Conservation (phyloP, 2,888 invertebrate species). For the Lepidocyrtinus sp. region DNA sequence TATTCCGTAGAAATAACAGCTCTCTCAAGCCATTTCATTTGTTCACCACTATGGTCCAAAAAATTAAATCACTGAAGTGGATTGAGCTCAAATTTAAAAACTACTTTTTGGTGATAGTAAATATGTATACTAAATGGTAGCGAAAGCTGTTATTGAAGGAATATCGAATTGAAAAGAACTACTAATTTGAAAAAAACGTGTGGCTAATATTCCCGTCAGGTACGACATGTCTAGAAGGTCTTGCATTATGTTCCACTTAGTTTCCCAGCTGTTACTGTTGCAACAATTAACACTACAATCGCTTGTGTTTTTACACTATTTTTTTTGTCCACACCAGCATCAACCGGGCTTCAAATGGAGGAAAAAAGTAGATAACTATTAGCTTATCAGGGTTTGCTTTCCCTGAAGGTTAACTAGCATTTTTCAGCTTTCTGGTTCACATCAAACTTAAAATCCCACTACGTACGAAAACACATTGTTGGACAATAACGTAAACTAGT, state of each 20-base stretch:
- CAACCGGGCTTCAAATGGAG: background rate
- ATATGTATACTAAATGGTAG: no score
- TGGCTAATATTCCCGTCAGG: constrained; percentile 70
- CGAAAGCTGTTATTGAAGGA: constrained; percentile 37
- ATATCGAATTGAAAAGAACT: constrained; percentile 37
- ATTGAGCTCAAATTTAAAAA: no score
- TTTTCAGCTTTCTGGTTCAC: background rate
- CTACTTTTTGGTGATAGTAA: no score
- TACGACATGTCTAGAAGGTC: constrained; percentile 63
- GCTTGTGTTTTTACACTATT: background rate
- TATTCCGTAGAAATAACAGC: no score
- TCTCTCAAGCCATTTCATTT: no score
- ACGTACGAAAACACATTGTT: background rate
- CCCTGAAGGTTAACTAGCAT: background rate
- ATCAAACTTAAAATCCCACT: background rate
- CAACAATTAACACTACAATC: constrained; percentile 2
- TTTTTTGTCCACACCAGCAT: constrained; percentile 1
- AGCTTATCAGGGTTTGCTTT: background rate
- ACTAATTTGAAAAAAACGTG: constrained; percentile 64
- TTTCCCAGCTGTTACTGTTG: constrained; percentile 28
- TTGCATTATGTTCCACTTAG: constrained; percentile 30
- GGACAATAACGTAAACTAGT: background rate
- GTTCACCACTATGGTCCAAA: no score
- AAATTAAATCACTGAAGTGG: no score
- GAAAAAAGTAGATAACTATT: background rate